These are phyloP conservation scores for Tubulanus polymorphus DNA, from an alignment of 2,888 invertebrate genomes.

Conservation along the genomic window DNA sequence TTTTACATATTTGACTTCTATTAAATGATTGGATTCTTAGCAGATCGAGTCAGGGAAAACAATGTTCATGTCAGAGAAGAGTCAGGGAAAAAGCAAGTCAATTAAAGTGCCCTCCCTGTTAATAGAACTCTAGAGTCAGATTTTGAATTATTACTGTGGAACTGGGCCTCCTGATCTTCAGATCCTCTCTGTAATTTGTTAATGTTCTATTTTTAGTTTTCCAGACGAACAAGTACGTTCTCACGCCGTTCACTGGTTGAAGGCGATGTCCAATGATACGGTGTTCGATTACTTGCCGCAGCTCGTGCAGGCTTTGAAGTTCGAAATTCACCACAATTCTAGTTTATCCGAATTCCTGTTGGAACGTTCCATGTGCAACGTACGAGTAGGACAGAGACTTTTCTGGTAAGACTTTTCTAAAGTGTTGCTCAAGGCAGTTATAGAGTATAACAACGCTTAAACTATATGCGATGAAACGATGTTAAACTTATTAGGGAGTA, in stretches of 20 bases:
- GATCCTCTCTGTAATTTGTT: too few relatives aligned
- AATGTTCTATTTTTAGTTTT: conserved; percentile 62
- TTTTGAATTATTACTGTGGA: neutral
- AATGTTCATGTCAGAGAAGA: too few relatives aligned
- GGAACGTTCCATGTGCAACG: conserved; percentile 77
- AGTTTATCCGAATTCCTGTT: conserved; percentile 77
- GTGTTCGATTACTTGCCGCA: conserved; percentile 90
- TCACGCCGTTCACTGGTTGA: conserved; percentile 78
- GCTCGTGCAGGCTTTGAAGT: conserved; percentile 72
- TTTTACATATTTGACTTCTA: too few relatives aligned
- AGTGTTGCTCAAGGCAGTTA: neutral
- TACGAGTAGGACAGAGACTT: conserved; percentile 87
- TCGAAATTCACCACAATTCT: conserved; percentile 82
- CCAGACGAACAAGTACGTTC: conserved; percentile 85
- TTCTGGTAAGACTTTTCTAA: conserved; percentile 86
- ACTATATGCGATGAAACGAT: too few relatives aligned
- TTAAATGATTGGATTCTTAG: too few relatives aligned
- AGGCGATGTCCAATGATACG: conserved; percentile 77
- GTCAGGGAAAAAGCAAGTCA: too few relatives aligned
- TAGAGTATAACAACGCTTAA: too few relatives aligned
- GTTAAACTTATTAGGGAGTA: too few relatives aligned
- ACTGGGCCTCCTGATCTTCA: too few relatives aligned
- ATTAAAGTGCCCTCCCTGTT: too few relatives aligned
- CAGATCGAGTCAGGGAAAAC: too few relatives aligned
- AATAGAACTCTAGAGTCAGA: too few relatives aligned